Conservation (phyloP, 1,140 invertebrate genomes). For the Drosophila littoralis region DNA sequence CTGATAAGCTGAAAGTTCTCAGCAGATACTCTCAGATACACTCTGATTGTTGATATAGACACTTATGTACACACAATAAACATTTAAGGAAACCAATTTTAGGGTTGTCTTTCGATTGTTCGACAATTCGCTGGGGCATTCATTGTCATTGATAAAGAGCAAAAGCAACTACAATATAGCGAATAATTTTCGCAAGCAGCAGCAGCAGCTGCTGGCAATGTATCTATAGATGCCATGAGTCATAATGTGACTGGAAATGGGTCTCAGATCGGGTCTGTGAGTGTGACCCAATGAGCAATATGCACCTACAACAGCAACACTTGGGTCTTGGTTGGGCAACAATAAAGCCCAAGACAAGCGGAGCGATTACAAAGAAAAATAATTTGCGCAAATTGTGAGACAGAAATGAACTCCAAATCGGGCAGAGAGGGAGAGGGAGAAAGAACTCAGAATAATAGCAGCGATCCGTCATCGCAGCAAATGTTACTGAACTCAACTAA, state of each 20-base stretch:
- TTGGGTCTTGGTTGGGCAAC: constrained; percentile 52
- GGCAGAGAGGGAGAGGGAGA: not conserved
- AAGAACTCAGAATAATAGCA: constrained; percentile 30
- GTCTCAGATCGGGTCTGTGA: constrained; percentile 28
- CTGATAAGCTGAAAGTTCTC: not conserved
- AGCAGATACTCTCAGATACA: not conserved
- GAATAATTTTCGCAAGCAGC: constrained; percentile 66
- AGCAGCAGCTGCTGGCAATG: constrained; percentile 50
- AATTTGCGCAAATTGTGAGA: constrained; percentile 72
- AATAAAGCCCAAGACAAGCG: constrained; percentile 69
- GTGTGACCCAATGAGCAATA: constrained; percentile 79
- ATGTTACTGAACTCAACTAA: constrained; percentile 64
- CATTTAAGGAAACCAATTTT: constrained; percentile 11
- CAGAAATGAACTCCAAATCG: constrained; percentile 4
- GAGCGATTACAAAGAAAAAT: constrained; percentile 78
- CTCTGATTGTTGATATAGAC: constrained; percentile 13
- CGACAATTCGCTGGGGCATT: constrained; percentile 32
- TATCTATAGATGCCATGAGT: constrained; percentile 67
- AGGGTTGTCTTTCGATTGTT: constrained; percentile 58
- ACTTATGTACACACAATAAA: constrained; percentile 19
- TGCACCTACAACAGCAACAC: constrained; percentile 64
- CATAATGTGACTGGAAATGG: constrained; percentile 46
- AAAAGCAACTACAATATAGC: constrained; percentile 67
- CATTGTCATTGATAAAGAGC: constrained; percentile 63
- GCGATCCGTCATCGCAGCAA: constrained; percentile 71